A percentile compares a stretch with the other conserved stretches of the same genome.
phyloP scores from a whole-genome alignment of 2,888 invertebrate species.

The Synergus japonicus region DNA sequence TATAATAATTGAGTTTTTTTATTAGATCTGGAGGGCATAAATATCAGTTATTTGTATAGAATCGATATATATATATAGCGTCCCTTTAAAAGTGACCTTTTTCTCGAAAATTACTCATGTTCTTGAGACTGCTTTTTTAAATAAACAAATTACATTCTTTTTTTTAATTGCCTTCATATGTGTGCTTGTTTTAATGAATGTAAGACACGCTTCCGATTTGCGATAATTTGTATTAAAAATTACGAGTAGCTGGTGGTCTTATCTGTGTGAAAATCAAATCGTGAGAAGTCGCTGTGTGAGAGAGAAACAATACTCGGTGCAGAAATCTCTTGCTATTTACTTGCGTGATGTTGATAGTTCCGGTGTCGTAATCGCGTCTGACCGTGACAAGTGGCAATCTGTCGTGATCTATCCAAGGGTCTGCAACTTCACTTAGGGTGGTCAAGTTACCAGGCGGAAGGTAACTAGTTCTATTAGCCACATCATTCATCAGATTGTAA shows the following conservation, averaged over 20 bases:
- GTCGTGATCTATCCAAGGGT: slow-evolving; percentile 90
- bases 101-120: not conserved
- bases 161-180: not conserved
- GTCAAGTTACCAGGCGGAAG: slow-evolving; percentile 78
- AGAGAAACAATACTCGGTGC: slow-evolving; percentile 43
- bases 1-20: no score
- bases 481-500: slow-evolving; percentile 86
- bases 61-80: not conserved
- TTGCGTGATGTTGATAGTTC: slow-evolving; percentile 83
- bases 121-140: not conserved
- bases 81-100: no score
- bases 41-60: no score
- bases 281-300: slow-evolving; percentile 48
- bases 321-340: slow-evolving; percentile 72
- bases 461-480: slow-evolving; percentile 79
- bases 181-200: not conserved
- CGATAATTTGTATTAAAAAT: slow-evolving; percentile 20
- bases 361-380: slow-evolving; percentile 83
- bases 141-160: slow-evolving; percentile 20
- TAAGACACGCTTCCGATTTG: slow-evolving; percentile 6
- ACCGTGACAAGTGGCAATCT: slow-evolving; percentile 87
- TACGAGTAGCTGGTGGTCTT: slow-evolving; percentile 21
- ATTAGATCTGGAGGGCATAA: no score
- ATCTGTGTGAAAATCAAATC: slow-evolving; percentile 59
- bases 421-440: slow-evolving; percentile 85